Evolutionary conservation across 1,140 invertebrate species (phyloP).

Genomic region (Hermatobates lingyangjiaoensis): DNA sequence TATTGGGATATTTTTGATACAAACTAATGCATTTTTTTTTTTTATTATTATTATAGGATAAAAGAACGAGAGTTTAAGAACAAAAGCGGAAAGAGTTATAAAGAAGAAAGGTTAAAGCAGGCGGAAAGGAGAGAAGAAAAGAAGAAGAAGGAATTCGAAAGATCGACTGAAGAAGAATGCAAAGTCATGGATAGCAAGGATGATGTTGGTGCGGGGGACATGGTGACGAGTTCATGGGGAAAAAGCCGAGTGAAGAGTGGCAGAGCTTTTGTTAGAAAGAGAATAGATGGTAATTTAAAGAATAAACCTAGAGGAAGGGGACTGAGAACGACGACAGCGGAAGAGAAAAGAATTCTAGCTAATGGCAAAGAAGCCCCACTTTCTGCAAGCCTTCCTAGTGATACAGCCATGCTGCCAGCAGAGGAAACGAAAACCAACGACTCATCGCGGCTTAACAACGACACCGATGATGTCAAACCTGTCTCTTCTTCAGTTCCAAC

Average conservation of each 20-base stretch:
- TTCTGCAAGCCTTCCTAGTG: no score
- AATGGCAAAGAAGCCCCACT: no score
- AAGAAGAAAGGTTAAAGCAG: slow-evolving; percentile 15
- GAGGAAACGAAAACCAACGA: no score
- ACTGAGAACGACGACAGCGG: slow-evolving; percentile 17
- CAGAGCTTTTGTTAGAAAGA: slow-evolving; percentile 14
- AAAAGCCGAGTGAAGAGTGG: background rate
- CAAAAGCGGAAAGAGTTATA: slow-evolving; percentile 16
- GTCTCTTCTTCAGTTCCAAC: no score
- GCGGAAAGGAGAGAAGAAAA: slow-evolving; percentile 13
- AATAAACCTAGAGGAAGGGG: slow-evolving; percentile 24
- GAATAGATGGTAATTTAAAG: slow-evolving; percentile 20
- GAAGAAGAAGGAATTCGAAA: slow-evolving; percentile 9
- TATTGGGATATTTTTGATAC: no score
- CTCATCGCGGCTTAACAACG: no score
- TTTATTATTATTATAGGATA: no score
- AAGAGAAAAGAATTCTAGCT: slow-evolving; percentile 22
- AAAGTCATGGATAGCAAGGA: slow-evolving; percentile 1
- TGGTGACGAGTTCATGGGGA: background rate
- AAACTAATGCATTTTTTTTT: no score
- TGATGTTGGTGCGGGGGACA: background rate
- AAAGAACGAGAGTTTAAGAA: slow-evolving; percentile 15
- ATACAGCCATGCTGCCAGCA: no score
- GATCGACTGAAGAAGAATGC: slow-evolving; percentile 6
- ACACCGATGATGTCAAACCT: no score